Percentiles rank a stretch among this genome's conserved stretches.
Evolutionary conservation across 2,888 invertebrate genomes (phyloP).

Genomic region (Morpho achilles): DNA sequence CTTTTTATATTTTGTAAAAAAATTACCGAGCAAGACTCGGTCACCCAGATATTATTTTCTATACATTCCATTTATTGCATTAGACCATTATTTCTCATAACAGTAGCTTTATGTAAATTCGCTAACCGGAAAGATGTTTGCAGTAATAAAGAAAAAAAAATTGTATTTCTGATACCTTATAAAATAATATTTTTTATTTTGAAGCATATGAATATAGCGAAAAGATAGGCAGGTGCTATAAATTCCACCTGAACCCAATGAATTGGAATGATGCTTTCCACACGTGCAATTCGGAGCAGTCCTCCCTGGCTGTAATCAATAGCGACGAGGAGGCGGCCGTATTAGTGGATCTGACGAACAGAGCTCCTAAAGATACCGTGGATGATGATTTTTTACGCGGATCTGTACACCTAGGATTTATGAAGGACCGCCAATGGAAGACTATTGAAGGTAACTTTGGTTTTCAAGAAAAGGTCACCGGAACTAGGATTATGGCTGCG

Average conservation of each 20-base stretch:
- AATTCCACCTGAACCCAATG: conserved; percentile 48
- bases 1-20: too few species aligned
- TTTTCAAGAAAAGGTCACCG: not conserved
- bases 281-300: conserved; percentile 50
- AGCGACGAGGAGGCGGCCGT: conserved; percentile 43
- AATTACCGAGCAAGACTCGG: too few species aligned
- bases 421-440: conserved; percentile 37
- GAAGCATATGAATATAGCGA: conserved; percentile 48
- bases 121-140: too few species aligned
- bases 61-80: too few species aligned
- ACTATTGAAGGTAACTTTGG: conserved; percentile 43
- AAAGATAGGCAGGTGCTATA: conserved; percentile 49
- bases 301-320: conserved; percentile 52
- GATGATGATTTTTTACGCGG: conserved; percentile 36
- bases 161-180: not conserved
- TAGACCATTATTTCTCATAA: too few species aligned
- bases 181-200: conserved; percentile 21
- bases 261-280: conserved; percentile 54
- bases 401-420: conserved; percentile 42
- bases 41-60: too few species aligned
- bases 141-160: too few species aligned
- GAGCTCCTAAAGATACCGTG: conserved; percentile 39
- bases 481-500: too few species aligned
- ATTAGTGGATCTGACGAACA: conserved; percentile 39
- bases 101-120: too few species aligned